These are phyloP conservation scores for Scortum barcoo DNA, from an alignment of 2,113 vertebrate genomes.

Conservation along the genomic window DNA sequence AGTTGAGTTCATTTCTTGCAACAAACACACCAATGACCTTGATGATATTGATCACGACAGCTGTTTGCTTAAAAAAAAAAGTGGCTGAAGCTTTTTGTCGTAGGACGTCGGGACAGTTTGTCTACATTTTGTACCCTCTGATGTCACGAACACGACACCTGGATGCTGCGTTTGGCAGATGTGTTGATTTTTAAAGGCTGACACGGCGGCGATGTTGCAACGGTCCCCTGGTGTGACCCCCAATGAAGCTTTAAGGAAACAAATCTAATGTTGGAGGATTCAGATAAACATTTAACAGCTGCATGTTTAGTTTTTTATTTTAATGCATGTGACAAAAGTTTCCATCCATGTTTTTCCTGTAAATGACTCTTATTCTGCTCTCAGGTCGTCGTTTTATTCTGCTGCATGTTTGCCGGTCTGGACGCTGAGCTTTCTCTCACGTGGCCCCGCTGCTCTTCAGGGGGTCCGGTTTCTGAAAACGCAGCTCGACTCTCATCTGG, in stretches of 20 bases:
- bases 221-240: neutral
- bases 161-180: neutral
- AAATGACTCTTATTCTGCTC: neutral
- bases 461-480: neutral
- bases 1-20: neutral
- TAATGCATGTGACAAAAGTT: no score
- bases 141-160: neutral
- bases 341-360: no score
- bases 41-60: conserved; percentile 11
- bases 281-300: neutral
- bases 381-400: neutral
- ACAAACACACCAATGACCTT: neutral
- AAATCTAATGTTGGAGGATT: neutral
- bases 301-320: neutral
- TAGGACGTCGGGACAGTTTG: neutral
- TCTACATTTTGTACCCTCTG: neutral
- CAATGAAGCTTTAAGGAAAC: neutral
- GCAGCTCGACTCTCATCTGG: neutral
- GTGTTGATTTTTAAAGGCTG: neutral
- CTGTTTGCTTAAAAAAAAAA: neutral
- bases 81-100: neutral
- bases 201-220: neutral
- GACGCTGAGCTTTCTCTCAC: neutral
- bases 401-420: neutral
- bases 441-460: neutral